Conservation (phyloP, 1,140 invertebrate genomes). For the Grapholita molesta region DNA sequence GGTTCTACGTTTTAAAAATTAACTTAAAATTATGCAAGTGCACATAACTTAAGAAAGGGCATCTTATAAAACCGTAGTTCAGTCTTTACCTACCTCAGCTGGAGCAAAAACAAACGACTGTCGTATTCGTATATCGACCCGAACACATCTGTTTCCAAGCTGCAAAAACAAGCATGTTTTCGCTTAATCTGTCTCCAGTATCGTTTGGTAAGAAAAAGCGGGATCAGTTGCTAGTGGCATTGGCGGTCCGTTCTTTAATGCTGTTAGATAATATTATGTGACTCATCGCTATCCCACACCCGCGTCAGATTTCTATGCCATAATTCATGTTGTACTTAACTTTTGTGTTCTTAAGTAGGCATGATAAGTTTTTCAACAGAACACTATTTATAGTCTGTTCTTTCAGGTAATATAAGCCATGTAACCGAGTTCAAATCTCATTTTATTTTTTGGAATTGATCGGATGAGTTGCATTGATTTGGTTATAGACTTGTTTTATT, state of each 20-base stretch:
- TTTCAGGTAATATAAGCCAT: too few relatives aligned
- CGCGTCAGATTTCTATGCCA: neutral
- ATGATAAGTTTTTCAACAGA: neutral
- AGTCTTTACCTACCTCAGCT: neutral
- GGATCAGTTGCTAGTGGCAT: neutral
- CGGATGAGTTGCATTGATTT: too few relatives aligned
- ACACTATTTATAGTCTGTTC: too few relatives aligned
- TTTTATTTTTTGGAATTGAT: too few relatives aligned
- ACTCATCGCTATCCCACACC: neutral
- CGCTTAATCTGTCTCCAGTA: slow-evolving; percentile 5
- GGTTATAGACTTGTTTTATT: too few relatives aligned
- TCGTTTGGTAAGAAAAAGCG: slow-evolving; percentile 12
- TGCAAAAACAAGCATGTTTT: slow-evolving; percentile 13
- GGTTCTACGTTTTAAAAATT: too few relatives aligned
- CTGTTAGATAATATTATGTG: neutral
- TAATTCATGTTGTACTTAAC: neutral
- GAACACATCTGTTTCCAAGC: slow-evolving; percentile 4
- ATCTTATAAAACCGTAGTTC: neutral
- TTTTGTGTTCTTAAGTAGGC: neutral
- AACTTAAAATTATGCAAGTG: neutral
- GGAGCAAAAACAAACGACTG: neutral
- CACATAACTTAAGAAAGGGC: neutral
- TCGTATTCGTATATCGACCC: neutral
- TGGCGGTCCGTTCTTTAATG: neutral
- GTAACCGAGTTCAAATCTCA: too few relatives aligned